Percentiles rank a stretch among this genome's conserved stretches.
These are phyloP conservation scores for Chunga burmeisteri DNA, from an alignment of 2,113 vertebrate species.

Conservation along the genomic window DNA sequence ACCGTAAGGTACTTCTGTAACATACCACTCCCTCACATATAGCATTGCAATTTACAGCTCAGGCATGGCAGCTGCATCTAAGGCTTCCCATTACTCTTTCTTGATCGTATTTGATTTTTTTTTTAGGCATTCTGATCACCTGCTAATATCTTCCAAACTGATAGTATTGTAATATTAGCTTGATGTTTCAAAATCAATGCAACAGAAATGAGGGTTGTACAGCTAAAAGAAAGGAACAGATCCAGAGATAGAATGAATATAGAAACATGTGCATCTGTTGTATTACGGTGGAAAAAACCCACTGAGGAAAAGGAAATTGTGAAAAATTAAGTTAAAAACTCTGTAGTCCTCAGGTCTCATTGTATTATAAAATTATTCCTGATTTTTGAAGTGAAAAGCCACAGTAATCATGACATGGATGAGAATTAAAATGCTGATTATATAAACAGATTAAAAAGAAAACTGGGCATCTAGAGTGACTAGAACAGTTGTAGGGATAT, in stretches of 20 bases:
- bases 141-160: not conserved
- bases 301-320: not conserved
- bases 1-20: not conserved
- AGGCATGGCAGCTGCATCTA: not conserved
- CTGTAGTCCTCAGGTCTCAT: not conserved
- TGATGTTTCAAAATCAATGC: not conserved
- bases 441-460: not conserved
- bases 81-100: not conserved
- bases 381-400: not conserved
- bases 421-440: not conserved
- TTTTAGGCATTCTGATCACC: not conserved
- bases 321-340: not conserved
- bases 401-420: not conserved
- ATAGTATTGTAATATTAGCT: not conserved
- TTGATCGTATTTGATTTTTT: not conserved
- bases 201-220: not conserved
- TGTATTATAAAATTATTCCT: not conserved
- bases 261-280: not conserved
- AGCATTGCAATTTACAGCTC: not conserved
- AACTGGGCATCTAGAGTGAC: not conserved
- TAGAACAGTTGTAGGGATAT: not conserved
- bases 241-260: not conserved
- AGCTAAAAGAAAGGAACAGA: not conserved
- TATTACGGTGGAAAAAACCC: not conserved
- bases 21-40: rapidly evolving